These are phyloP conservation scores for Hypsopygia costalis DNA, from an alignment of 2,888 invertebrate genomes.

Conservation along the genomic window DNA sequence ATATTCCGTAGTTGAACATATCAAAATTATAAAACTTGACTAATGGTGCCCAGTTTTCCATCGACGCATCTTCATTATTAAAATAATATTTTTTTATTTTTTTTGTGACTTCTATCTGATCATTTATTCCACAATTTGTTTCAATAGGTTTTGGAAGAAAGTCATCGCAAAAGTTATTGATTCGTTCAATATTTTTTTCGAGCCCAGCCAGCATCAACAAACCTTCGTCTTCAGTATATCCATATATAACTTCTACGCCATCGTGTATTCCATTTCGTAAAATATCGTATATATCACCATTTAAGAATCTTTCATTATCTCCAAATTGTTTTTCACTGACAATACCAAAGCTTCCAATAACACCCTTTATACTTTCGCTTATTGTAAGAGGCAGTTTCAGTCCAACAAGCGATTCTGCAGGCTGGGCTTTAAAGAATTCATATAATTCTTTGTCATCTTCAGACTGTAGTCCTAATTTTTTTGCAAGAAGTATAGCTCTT, in stretches of 20 bases:
- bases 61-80: constrained; percentile 25
- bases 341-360: constrained; percentile 27
- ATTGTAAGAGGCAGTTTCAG: constrained; percentile 27
- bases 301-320: constrained; percentile 42
- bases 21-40: constrained; percentile 29
- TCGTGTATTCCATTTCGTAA: constrained; percentile 64
- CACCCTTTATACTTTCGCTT: constrained; percentile 24
- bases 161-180: constrained; percentile 36
- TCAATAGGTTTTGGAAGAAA: constrained; percentile 39
- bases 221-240: constrained; percentile 86
- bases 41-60: constrained; percentile 27
- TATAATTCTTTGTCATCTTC: constrained; percentile 43
- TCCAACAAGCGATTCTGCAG: constrained; percentile 32
- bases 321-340: constrained; percentile 45
- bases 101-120: constrained; percentile 40
- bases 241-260: constrained; percentile 84
- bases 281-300: constrained; percentile 42
- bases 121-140: constrained; percentile 27
- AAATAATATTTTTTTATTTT: constrained; percentile 41
- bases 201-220: constrained; percentile 22
- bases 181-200: constrained; percentile 26
- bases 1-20: constrained; percentile 31
- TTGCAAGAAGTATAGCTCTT: constrained; percentile 43
- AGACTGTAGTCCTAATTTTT: constrained; percentile 42
- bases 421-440: constrained; percentile 44